phyloP scores from a whole-genome alignment of 2,113 vertebrate genomes.

The Halcyon malimbica region DNA sequence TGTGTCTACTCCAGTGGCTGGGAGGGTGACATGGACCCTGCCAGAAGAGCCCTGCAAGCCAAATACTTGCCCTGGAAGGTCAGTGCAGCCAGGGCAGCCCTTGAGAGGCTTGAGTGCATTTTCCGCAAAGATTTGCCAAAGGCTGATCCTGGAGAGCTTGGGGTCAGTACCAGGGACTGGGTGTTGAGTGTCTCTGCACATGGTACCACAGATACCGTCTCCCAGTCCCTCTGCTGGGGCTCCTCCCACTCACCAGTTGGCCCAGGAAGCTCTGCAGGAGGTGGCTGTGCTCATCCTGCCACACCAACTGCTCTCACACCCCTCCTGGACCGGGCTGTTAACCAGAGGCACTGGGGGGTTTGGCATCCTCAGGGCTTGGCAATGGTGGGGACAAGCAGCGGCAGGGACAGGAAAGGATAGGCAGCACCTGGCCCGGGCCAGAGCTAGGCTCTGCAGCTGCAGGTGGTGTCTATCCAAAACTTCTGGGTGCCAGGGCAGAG shows the following conservation, averaged over 20 bases:
- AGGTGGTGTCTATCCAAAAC: background rate
- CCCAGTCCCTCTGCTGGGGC: background rate
- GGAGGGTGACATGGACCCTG: background rate
- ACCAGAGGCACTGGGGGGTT: background rate
- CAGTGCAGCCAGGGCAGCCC: background rate
- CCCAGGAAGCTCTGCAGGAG: background rate
- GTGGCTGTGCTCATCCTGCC: background rate
- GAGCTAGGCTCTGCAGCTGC: background rate
- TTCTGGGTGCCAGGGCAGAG: background rate
- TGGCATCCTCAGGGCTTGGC: accelerated
- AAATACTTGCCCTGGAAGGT: background rate
- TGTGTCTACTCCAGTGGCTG: background rate
- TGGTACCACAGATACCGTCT: accelerated
- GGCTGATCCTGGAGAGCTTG: background rate
- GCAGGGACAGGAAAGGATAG: background rate
- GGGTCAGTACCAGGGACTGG: background rate
- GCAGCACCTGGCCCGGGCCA: background rate
- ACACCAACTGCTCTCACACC: accelerated
- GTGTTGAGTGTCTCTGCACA: background rate
- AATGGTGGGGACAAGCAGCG: too few species aligned
- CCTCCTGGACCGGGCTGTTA: background rate
- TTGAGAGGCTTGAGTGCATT: background rate
- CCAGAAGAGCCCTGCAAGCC: background rate
- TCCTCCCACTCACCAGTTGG: background rate
- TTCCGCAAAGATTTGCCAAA: background rate